Conservation (phyloP, 2,797 vertebrate species). For the Crax fasciolata region DNA sequence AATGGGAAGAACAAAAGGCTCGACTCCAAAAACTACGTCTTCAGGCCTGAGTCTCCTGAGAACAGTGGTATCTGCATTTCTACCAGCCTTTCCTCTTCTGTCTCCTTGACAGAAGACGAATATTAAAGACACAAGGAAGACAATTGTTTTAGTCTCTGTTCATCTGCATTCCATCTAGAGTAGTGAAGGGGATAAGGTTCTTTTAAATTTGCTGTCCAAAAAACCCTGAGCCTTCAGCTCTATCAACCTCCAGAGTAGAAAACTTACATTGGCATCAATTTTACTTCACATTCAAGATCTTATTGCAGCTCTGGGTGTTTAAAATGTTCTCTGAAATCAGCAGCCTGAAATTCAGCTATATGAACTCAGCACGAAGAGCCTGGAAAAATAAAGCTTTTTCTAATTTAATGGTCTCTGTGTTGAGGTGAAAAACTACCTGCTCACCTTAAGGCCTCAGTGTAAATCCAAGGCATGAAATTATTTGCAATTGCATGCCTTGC, state of each 20-base stretch:
- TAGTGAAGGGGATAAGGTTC: not conserved
- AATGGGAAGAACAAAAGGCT: not conserved
- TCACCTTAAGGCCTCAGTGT: slow-evolving; percentile 30
- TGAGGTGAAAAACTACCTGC: slow-evolving; percentile 49
- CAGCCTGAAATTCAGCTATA: slow-evolving; percentile 37
- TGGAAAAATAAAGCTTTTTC: slow-evolving; percentile 40
- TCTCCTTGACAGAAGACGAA: not conserved
- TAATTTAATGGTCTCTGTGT: slow-evolving; percentile 37
- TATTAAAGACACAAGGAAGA: not conserved
- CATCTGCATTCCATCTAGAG: not conserved
- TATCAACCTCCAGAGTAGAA: not conserved
- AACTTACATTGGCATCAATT: not conserved
- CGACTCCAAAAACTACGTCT: not conserved
- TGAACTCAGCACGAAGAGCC: not conserved
- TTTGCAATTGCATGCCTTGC: slow-evolving; percentile 23
- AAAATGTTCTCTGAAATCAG: slow-evolving; percentile 19
- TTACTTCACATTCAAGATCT: slow-evolving; percentile 12
- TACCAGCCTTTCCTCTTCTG: not conserved
- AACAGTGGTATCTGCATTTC: not conserved
- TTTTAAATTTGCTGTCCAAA: not conserved
- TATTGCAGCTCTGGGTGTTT: not conserved
- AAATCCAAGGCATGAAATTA: slow-evolving; percentile 59
- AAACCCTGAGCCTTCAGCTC: not conserved
- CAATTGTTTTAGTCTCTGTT: not conserved
- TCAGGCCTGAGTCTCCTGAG: not conserved